Percentiles rank a stretch among this genome's conserved stretches.
Conservation (phyloP, 2,797 vertebrate genomes). For the Coranthus polyacanthus region DNA sequence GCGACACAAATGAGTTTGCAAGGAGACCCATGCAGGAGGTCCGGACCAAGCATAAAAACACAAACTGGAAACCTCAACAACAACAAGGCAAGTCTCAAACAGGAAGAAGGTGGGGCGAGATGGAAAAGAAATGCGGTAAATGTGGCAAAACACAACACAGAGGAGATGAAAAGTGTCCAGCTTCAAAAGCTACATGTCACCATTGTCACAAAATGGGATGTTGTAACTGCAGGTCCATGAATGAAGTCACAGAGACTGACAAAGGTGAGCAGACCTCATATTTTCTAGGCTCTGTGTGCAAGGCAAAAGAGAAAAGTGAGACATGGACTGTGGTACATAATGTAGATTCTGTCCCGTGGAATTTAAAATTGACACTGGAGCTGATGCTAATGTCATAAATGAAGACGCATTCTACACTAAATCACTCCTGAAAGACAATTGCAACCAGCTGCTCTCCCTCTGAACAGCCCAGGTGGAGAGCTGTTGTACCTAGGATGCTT, state of each 20-base stretch:
- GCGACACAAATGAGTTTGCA: background rate
- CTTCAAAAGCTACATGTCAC: conserved; percentile 1
- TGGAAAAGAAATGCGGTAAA: background rate
- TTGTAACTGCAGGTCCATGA: background rate
- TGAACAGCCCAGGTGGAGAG: conserved; percentile 2
- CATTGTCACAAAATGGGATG: conserved; percentile 5
- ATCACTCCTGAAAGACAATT: background rate
- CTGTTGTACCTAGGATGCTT: background rate
- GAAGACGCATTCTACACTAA: background rate
- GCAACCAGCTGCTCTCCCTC: background rate
- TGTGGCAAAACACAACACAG: conserved; percentile 1
- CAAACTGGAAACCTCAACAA: background rate
- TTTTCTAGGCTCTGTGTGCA: background rate
- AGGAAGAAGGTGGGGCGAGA: background rate
- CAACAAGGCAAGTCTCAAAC: background rate
- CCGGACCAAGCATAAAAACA: background rate
- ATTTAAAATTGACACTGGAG: background rate
- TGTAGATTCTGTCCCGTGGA: background rate
- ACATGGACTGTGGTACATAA: background rate
- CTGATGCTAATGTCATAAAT: background rate
- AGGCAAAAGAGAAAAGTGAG: background rate
- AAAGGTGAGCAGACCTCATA: background rate
- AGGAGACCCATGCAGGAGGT: conserved; percentile 11
- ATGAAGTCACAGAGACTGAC: background rate
- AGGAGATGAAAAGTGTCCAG: conserved; percentile 10